Evolutionary conservation across 2,113 vertebrate species (phyloP).

Genomic region (Platysternon megacephalum): DNA sequence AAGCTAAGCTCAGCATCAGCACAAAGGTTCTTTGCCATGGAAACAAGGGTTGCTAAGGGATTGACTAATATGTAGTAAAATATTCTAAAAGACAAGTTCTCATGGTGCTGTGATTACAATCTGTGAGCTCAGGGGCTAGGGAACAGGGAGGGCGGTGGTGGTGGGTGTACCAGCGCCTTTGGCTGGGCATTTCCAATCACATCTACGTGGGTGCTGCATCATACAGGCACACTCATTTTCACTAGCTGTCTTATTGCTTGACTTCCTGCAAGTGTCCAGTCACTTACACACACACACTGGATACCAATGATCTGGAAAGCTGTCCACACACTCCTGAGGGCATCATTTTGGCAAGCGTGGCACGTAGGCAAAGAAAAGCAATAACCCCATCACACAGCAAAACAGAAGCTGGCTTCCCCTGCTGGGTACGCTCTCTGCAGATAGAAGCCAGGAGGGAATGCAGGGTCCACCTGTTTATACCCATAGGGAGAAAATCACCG

Average conservation of each 20-base stretch:
- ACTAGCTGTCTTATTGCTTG: neutral
- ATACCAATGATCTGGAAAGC: neutral
- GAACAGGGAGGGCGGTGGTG: neutral
- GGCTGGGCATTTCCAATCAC: neutral
- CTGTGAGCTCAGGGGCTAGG: neutral
- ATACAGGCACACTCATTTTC: neutral
- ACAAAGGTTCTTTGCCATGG: slow-evolving; percentile 32
- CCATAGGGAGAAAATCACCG: neutral
- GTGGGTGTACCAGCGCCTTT: neutral
- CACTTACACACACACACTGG: too few species aligned
- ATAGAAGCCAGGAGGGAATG: neutral
- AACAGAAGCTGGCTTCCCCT: neutral
- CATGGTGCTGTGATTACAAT: neutral
- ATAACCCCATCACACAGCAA: neutral
- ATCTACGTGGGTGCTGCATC: neutral
- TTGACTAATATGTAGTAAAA: neutral
- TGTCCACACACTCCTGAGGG: neutral
- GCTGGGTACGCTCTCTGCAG: neutral
- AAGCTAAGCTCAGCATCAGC: neutral
- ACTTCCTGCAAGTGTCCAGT: neutral
- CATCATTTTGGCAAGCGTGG: neutral
- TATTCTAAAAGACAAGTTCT: neutral
- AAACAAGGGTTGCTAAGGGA: slow-evolving; percentile 42
- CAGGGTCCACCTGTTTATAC: neutral
- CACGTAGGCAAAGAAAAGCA: neutral